Evolutionary conservation across 2,797 vertebrate genomes (phyloP).

Genomic region (Alcedo quadribrachys): DNA sequence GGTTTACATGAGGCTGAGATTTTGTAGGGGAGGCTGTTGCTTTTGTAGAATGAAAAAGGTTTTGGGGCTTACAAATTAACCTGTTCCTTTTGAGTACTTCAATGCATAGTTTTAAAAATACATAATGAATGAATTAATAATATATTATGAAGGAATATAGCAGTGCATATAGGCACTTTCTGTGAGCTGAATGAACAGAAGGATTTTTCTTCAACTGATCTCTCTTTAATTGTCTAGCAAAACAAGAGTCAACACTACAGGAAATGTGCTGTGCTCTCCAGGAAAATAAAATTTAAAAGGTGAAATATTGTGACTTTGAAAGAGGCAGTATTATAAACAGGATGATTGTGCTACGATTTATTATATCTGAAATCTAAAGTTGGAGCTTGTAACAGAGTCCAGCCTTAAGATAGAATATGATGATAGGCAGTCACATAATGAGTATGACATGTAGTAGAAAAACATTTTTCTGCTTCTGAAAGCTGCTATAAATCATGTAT

Average conservation of each 20-base stretch:
- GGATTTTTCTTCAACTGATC: not conserved
- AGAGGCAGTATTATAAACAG: not conserved
- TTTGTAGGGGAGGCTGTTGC: not conserved
- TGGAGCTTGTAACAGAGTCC: not conserved
- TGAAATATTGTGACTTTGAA: not conserved
- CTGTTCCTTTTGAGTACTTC: not conserved
- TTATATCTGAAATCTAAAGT: not conserved
- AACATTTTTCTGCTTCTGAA: constrained; percentile 50
- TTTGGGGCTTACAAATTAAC: not conserved
- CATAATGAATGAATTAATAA: not conserved
- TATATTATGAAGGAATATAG: not conserved
- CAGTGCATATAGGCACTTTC: not conserved
- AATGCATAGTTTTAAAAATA: not conserved
- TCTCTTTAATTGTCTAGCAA: not conserved
- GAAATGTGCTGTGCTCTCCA: not conserved
- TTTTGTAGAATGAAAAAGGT: not conserved
- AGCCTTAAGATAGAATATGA: not conserved
- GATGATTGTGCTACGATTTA: not conserved
- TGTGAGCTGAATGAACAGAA: not conserved
- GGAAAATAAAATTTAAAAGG: not conserved
- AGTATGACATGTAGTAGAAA: not conserved
- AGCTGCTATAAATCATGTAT: constrained; percentile 59
- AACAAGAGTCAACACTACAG: not conserved
- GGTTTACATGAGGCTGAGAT: not conserved
- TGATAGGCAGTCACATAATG: constrained; percentile 27